These are phyloP conservation scores for Achroia grisella DNA, from an alignment of 1,140 invertebrate species.

Conservation along the genomic window DNA sequence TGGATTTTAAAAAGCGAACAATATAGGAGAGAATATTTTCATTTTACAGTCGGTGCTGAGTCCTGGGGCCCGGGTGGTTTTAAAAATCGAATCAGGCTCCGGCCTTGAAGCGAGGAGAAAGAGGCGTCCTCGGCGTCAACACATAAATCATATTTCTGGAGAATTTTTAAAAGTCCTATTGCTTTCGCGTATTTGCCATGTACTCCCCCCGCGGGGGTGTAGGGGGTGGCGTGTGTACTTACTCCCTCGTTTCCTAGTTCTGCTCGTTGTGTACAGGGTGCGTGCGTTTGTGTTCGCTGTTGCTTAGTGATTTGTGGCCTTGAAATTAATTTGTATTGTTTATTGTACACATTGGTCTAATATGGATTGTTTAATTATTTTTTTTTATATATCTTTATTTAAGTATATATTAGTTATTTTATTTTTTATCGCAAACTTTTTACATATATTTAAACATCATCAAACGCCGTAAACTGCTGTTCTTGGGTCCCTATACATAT, in stretches of 20 bases:
- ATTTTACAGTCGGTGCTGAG: too few species aligned
- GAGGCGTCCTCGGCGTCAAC: conserved; percentile 65
- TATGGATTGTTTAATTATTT: too few species aligned
- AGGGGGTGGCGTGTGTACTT: conserved; percentile 60
- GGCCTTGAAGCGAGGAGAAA: conserved; percentile 55
- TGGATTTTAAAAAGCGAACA: conserved; percentile 15
- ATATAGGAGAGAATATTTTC: conserved; percentile 26
- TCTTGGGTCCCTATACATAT: too few species aligned
- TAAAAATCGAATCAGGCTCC: conserved; percentile 70
- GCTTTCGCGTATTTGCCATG: conserved; percentile 74
- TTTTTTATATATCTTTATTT: too few species aligned
- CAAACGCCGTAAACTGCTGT: too few species aligned
- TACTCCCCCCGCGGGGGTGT: conserved; percentile 50
- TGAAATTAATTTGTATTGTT: background rate
- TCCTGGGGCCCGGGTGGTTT: conserved; percentile 36
- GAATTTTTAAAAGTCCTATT: conserved; percentile 74
- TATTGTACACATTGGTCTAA: too few species aligned
- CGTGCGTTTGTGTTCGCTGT: conserved; percentile 6
- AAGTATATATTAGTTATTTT: too few species aligned
- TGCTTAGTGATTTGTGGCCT: conserved; percentile 26
- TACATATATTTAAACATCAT: too few species aligned
- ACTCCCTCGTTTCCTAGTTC: conserved; percentile 71
- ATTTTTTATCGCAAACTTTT: too few species aligned
- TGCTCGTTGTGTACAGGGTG: conserved; percentile 45
- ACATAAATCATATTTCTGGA: conserved; percentile 74